Evolutionary conservation across 2,888 invertebrate genomes (phyloP), one percentile per base, ranked within the genome.

Genomic region (Pediacus dermestoides): DNA sequence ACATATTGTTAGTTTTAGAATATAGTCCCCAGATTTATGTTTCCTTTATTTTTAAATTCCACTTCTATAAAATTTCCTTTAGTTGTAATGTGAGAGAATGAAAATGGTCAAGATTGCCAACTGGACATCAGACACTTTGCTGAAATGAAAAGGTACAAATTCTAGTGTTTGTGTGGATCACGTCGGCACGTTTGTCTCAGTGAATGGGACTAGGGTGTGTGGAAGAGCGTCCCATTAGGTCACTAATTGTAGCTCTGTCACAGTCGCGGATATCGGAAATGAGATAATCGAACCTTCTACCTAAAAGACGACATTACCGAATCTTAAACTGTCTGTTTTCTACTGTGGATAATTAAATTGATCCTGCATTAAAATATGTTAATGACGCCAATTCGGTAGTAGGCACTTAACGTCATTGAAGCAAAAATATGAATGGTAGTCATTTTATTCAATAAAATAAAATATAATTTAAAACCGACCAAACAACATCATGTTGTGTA

Each of bases 231-330:
- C 57, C 64, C 58, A 63, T 65, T 65, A 63, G 56, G 57, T 50
- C 60, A 56, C 64, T 66, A 66, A 66, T 66, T 66, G 64, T 57
- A 44, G 57, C 58, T 60, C 53, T 62, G 63, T 64, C 64, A 58
- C 63, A 57, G 58, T 57, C 60, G 59, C 59, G 59, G 58, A 53
- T 60, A 59, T 58, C 63, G 64, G 66, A 66, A 66, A 66, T 63
- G 60, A 63, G 64, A 64, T 66, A 64, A 64, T 64, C 61, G 64
- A 63, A 64, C 55, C 52, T 46, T 46, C 52, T 60, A 63, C 62
- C 60, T 57, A 59, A 44, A 48, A 46, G 47, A 48, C 48, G 42
- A 42, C 39, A 13, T 16, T 33, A 16, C 32, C 37, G 10, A n/a
- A 13, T 11, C 13, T n/a, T 11, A 11, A 23, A 15, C 28, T 16